Base-by-base conservation (phyloP, 2,113 vertebrate species). In the Syngnathus scovelli region DNA sequence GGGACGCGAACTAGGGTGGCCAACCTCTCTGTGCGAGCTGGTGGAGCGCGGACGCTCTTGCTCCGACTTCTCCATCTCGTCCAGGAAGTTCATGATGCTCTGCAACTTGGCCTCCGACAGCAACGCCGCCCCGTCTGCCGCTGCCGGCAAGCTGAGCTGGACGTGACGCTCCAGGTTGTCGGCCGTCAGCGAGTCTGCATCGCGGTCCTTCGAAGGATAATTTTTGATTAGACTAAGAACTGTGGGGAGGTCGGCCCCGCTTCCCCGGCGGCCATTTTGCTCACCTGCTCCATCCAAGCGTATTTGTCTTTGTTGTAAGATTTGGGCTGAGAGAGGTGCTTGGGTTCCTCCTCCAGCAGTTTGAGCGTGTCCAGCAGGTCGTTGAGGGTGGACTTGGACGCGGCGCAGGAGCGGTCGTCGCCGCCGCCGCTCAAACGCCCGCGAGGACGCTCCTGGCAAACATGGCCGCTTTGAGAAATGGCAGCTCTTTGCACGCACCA, bases 31-130 rank as follows among this genome's bases (percentile, higher is more conserved):
- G 76, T 91, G 92, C 0, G 88, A 95, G n/a, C 92, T 91, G 0
- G 92, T 91, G 0, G 94, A 96, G 3, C 91, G 88, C 0, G 92
- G 93, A 16, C 83, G 78, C 80, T 94, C 95, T 88, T 93, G 94
- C 18, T 93, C 94, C 0, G 93, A 93, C 61, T 90, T 92, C 90
- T 99, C 95, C 95, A 97, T 98, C 89, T 98, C 95, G 0, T 96
- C 94, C 85, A 99, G 84, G 75, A 99, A 99, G 67, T 90, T 96
- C 91, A 98, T 93, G 86, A 99, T 96, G 84, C 92, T 95, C 78
- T 95, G 94, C 48, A 98, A 92, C 70, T 98, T 98, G 81, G 95
- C 95, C 80, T 98, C 96, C 0, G 96, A 98, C 2, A 99, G 93
- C 69, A 99, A 84, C 0, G 92, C 90, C 19, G 94, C 93, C 0